Evolutionary conservation across 2,797 vertebrate genomes (phyloP), one percentile per base, ranked within the genome.

Genomic region (Chiroxiphia lanceolata): DNA sequence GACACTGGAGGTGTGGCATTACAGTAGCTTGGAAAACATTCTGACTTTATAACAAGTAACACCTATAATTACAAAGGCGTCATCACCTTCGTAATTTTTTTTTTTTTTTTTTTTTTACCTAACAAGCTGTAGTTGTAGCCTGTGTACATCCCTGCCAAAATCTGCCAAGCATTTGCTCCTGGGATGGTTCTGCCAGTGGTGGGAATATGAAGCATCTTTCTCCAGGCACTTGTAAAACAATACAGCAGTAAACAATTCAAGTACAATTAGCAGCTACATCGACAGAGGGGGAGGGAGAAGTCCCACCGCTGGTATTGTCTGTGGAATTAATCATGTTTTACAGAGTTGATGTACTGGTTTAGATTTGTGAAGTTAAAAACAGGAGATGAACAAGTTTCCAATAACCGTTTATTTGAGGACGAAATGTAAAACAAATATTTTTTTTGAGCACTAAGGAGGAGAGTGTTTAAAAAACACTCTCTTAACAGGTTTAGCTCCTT

Each of bases 21-120:
- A 47, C 91, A 57, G 84, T 63, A 97, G 97, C 96, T 96, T 97
- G 97, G 97, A 97, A 98, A 98, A 98, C 97, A 97, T 94, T 96
- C 96, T 86, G 91, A 70, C 93, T 97, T 97, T 98, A 96, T 96
- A 98, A 95, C 96, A 97, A 94, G 95, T 85, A 97, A 97, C 97
- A 98, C 97, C 97, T 98, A 94, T 98, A 98, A 98, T 98, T 98
- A 98, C 15, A 23, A 93, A 98, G 96, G 98, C 93, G 93, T 98
- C 98, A 97, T 97, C 96, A 96, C 96, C 97, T 97, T 96, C 91
- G 87, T 97, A 83, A 78, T 79, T 91, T 81, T 95, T 80, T 38
- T 21, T 25, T 50, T 50, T 26, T 50, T 29, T 85, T 94, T 92
- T 96, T 93, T 63, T 67, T 33, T 1, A 79, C 87, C 96, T 97